A percentile compares a stretch with the other conserved stretches of the same genome.
phyloP scores from a whole-genome alignment of 2,888 invertebrate genomes.

The Pseudoips prasinana region DNA sequence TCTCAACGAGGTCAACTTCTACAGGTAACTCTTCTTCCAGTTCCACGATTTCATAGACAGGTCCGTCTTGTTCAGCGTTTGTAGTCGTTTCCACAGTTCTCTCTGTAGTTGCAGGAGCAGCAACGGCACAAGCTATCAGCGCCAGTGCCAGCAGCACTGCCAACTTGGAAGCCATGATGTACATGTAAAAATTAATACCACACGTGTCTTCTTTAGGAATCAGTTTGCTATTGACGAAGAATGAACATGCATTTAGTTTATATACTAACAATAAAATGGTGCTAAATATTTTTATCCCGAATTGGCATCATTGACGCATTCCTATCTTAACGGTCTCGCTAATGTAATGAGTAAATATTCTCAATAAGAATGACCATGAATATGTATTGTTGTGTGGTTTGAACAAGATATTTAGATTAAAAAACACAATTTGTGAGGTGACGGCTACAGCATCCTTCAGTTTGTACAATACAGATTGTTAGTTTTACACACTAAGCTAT shows the following conservation, averaged over 20 bases:
- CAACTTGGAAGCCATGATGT: slow-evolving; percentile 60
- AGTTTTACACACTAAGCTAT: too few relatives aligned
- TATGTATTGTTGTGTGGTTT: slow-evolving; percentile 52
- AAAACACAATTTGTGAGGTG: too few relatives aligned
- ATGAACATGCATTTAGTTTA: slow-evolving; percentile 44
- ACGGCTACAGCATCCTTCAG: too few relatives aligned
- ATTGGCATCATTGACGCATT: slow-evolving; percentile 67
- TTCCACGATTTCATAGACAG: slow-evolving; percentile 50
- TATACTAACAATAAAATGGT: slow-evolving; percentile 59
- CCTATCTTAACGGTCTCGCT: slow-evolving; percentile 47
- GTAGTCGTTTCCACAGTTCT: slow-evolving; percentile 38
- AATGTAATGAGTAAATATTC: slow-evolving; percentile 59
- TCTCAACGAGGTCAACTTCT: slow-evolving; percentile 39
- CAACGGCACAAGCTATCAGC: slow-evolving; percentile 41
- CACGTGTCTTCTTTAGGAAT: slow-evolving; percentile 26
- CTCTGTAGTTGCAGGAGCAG: slow-evolving; percentile 48
- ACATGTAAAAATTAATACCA: too few relatives aligned
- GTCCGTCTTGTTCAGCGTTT: slow-evolving; percentile 34
- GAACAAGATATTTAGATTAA: too few relatives aligned
- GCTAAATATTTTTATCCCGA: slow-evolving; percentile 65
- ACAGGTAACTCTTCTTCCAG: slow-evolving; percentile 55
- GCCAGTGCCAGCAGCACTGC: slow-evolving; percentile 55
- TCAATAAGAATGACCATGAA: slow-evolving; percentile 75
- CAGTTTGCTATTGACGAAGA: slow-evolving; percentile 16
- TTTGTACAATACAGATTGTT: too few relatives aligned